Percentiles rank a stretch among this genome's conserved stretches.
Evolutionary conservation across 53 echinoderm and acorn worm genomes (phyloP).

Genomic region (Stichopus horrens): DNA sequence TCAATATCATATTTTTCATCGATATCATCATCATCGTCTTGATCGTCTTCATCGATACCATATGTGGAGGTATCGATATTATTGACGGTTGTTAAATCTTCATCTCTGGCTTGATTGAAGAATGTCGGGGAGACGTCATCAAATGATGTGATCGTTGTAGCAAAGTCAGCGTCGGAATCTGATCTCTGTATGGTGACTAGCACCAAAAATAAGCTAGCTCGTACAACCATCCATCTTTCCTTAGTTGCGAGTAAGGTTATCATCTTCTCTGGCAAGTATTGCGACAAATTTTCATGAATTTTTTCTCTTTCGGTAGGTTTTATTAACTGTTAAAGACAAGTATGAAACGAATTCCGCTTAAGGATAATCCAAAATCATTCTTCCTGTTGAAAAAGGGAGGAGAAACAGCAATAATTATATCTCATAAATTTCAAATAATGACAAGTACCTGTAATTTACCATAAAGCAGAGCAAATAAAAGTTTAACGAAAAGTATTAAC

Average conservation of each 20-base stretch:
- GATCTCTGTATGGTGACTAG: neutral
- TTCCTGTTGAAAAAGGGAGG: no score
- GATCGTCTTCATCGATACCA: neutral
- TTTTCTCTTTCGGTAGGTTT: no score
- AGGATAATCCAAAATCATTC: no score
- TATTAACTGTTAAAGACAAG: no score
- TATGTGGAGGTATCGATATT: neutral
- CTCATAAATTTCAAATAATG: no score
- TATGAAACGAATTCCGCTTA: no score
- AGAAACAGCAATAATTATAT: no score
- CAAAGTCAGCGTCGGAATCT: neutral
- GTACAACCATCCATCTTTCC: neutral
- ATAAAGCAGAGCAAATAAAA: no score
- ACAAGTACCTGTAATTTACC: no score
- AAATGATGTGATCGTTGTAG: conserved; percentile 4
- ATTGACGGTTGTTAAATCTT: neutral
- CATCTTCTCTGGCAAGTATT: neutral
- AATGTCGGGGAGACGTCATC: conserved; percentile 21
- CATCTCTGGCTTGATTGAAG: neutral
- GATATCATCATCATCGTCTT: neutral
- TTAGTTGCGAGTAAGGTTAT: neutral
- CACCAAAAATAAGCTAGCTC: neutral
- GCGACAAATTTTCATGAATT: no score
- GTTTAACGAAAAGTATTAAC: no score
- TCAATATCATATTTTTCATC: neutral